Evolutionary conservation across 2,888 invertebrate species (phyloP).

Genomic region (Eupithecia tripunctaria): DNA sequence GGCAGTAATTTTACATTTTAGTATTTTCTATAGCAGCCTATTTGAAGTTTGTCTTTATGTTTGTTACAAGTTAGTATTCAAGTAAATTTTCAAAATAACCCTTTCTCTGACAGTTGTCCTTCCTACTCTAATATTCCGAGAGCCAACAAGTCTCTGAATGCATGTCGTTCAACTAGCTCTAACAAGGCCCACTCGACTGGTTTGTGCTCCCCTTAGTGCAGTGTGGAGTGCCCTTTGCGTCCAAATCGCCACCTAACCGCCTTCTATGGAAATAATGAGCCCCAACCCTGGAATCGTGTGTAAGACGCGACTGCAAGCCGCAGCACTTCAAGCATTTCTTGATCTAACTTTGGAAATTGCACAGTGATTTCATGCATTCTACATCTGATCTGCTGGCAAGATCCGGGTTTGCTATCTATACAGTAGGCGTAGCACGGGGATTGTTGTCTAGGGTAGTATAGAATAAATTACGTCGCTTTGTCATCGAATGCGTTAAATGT

Average conservation of each 20-base stretch:
- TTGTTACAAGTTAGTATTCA: neutral
- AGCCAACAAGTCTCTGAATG: conserved; percentile 26
- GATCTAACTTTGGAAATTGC: neutral
- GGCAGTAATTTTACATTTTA: neutral
- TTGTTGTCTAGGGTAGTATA: too few species aligned
- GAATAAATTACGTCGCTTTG: too few species aligned
- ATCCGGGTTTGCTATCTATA: too few species aligned
- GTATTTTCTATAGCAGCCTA: neutral
- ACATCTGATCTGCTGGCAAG: neutral
- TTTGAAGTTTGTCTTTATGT: neutral
- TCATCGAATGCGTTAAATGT: too few species aligned
- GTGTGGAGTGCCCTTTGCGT: conserved; percentile 53
- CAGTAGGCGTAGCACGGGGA: too few species aligned
- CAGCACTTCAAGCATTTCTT: neutral
- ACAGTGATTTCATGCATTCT: neutral
- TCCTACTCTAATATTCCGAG: conserved; percentile 33
- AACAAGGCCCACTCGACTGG: conserved; percentile 54
- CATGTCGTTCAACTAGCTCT: conserved; percentile 48
- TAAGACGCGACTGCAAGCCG: conserved; percentile 27
- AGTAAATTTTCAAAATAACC: conserved; percentile 2
- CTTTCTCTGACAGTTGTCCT: neutral
- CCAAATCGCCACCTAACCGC: conserved; percentile 54
- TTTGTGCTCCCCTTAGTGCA: conserved; percentile 40
- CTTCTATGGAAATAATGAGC: conserved; percentile 47
- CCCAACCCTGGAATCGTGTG: conserved; percentile 34